Evolutionary conservation across 2,113 vertebrate species (phyloP).

Genomic region (Tragulus kanchil): DNA sequence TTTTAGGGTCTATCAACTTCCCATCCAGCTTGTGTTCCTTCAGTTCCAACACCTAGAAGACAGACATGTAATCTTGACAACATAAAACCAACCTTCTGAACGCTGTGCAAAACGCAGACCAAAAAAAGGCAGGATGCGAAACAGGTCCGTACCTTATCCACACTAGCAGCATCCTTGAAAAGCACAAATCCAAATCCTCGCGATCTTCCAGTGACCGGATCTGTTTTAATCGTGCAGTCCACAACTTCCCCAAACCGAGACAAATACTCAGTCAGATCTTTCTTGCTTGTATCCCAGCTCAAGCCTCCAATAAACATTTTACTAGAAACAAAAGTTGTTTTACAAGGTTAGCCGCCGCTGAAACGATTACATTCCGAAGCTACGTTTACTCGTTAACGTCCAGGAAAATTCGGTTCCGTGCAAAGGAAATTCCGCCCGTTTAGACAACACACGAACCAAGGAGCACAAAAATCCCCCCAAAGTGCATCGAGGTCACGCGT

Average conservation of each 20-base stretch:
- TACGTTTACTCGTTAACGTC: background rate
- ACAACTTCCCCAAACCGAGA: slow-evolving; percentile 94
- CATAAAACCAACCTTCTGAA: background rate
- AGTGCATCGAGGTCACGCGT: background rate
- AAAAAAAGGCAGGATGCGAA: background rate
- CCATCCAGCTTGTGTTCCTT: slow-evolving; percentile 95
- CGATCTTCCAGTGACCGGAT: slow-evolving; percentile 93
- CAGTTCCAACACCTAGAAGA: slow-evolving; percentile 91
- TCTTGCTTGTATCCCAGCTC: slow-evolving; percentile 96
- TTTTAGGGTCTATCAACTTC: slow-evolving; percentile 94
- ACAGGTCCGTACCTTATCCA: slow-evolving; percentile 89
- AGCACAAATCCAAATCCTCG: slow-evolving; percentile 95
- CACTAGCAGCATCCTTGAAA: slow-evolving; percentile 93
- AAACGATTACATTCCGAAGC: background rate
- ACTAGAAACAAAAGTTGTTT: slow-evolving; percentile 82
- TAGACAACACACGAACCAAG: background rate
- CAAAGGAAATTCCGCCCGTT: background rate
- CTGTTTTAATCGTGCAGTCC: slow-evolving; percentile 95
- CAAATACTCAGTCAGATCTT: slow-evolving; percentile 94
- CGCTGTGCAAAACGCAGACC: background rate
- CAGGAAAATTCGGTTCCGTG: accelerated
- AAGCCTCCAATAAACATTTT: slow-evolving; percentile 96
- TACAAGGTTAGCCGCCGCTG: background rate
- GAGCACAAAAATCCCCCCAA: background rate
- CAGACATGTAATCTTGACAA: slow-evolving; percentile 38